Evolutionary conservation across 37 sponge, comb jelly and placozoan genomes (phyloP), one percentile per base, ranked within the genome.

Genomic region (Hormiphora californensis): DNA sequence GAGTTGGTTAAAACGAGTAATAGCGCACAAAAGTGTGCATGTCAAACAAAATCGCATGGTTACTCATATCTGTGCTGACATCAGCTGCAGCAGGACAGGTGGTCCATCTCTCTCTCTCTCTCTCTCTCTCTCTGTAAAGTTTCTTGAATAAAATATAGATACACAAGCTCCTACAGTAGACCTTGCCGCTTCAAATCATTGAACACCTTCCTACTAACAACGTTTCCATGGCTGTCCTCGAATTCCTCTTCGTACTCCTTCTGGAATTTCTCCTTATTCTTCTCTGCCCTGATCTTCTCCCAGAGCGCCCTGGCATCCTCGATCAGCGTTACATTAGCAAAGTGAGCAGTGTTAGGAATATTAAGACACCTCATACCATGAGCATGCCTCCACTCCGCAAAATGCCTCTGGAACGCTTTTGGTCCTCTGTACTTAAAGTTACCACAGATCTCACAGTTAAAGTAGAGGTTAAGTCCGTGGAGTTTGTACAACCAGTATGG

Each of bases 401-500:
- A 98, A 86, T 98, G 99, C 39, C 95, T 63, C 90, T 98, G 99
- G 65, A 98, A 98, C 25, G 95, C 92, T 40, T 98, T 98, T 0
- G 99, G 99, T 27, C 99, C 99, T 30, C 91, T 54, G 88, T 98
- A 98, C 0, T 89, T 91, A 32, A 88, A 90, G 49, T 92, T 91
- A 1, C 99, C 99, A 92, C 99, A 98, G 28, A 98, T 95, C 78
- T 98, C 99, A 89, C 99, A 98, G 63, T 90, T 65, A 86, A 95
- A 98, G 67, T 85, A 91, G 87, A 98, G 85, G 89, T 98, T 98
- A 38, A 98, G 92, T 19, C 99, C 99, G 61, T 98, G 99, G 3
- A 98, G 89, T 87, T 98, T 98, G 93, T 98, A 98, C 33, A 98
- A 65, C 99, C 99, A 98, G 90, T 98, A 98, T 0, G 99, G 99